These are phyloP conservation scores for Cataglyphis livida DNA, from an alignment of 2,888 invertebrate genomes.

Conservation along the genomic window DNA sequence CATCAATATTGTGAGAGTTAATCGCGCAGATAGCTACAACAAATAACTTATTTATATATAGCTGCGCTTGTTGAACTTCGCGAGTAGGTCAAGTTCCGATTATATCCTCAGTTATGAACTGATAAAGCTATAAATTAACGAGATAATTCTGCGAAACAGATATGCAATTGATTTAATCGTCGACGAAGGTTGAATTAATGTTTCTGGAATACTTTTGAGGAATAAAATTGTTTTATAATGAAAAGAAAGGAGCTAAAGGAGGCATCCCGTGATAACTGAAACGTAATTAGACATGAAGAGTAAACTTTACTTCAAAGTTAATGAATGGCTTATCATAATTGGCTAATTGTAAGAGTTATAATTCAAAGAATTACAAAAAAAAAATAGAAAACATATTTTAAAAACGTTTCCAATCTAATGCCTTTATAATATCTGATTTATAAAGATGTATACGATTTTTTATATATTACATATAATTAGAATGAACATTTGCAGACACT, in stretches of 20 bases:
- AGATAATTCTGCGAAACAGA: neutral
- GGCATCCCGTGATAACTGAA: neutral
- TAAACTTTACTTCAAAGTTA: neutral
- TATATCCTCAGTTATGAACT: neutral
- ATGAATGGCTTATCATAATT: neutral
- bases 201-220: neutral
- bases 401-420: neutral
- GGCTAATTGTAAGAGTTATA: neutral
- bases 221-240: neutral
- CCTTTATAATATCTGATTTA: neutral
- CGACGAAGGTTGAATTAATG: neutral
- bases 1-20: neutral
- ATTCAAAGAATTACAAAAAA: neutral
- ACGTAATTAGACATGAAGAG: neutral
- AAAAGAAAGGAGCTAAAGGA: neutral
- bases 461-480: neutral
- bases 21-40: neutral
- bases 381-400: neutral
- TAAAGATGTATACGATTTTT: neutral
- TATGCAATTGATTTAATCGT: neutral
- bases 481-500: neutral
- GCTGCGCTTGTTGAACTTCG: neutral
- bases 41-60: constrained; percentile 13
- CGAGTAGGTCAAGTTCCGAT: neutral
- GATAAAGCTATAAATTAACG: neutral